Evolutionary conservation across 1,140 invertebrate species (phyloP).

Genomic region (Heterodera carotae): DNA sequence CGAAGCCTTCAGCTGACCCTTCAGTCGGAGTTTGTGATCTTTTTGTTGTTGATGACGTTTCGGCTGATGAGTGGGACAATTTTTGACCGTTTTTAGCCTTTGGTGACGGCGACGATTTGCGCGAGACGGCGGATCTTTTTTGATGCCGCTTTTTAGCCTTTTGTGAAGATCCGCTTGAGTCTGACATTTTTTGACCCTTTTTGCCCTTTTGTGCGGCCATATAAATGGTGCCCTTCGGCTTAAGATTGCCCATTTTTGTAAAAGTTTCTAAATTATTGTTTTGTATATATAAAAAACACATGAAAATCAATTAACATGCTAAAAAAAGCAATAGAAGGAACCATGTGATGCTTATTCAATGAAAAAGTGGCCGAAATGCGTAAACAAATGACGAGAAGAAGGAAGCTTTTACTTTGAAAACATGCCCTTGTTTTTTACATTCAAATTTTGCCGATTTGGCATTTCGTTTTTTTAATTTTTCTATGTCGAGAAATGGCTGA

Average conservation of each 20-base stretch:
- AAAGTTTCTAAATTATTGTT: background rate
- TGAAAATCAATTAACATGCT: background rate
- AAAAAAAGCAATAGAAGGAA: background rate
- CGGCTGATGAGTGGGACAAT: no score
- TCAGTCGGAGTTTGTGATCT: no score
- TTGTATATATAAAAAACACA: background rate
- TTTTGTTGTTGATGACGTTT: no score
- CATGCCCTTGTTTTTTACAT: no score
- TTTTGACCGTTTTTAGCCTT: no score
- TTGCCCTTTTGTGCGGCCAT: background rate
- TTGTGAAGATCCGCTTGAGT: background rate
- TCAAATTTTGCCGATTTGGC: no score
- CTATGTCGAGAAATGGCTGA: no score
- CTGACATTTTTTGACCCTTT: background rate
- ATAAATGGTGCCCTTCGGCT: conserved; percentile 6
- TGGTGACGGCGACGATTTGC: no score
- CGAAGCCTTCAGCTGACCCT: no score
- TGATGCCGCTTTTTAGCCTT: background rate
- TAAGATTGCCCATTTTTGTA: background rate
- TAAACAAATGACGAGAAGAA: background rate
- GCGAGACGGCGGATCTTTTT: no score
- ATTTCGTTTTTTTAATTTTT: no score
- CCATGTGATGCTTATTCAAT: background rate
- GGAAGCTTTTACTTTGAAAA: no score
- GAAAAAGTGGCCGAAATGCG: background rate